Base-by-base conservation (phyloP, 1,140 invertebrate genomes). In the Cyclargus thomasi region DNA sequence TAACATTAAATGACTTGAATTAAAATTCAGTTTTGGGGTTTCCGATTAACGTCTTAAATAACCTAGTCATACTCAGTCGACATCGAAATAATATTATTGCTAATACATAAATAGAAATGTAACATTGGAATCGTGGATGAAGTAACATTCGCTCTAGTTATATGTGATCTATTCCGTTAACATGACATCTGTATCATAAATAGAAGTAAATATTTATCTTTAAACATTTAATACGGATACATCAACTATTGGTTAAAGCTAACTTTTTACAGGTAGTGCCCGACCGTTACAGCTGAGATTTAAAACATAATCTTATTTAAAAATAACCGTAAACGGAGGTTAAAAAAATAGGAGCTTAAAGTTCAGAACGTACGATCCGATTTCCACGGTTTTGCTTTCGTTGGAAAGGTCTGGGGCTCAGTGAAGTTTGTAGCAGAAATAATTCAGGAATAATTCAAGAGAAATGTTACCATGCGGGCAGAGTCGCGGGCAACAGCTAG, bases 241-340 rank as follows among this genome's bases (percentile, higher is more conserved):
- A 20, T 20, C 55, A 59, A 59, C 55, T 59, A 59, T 59, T 20
- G 55, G 17, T 59, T 59, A 59, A 59, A 59, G 55, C 55, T 59
- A 59, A 59, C 18, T 59, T 59, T 20, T 21, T 59, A 20, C 55
- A 20, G 55, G 18, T 59, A 59, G 55, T 21, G 55, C 20, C 55
- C 55, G 55, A 59, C 18, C 55, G 10, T 47, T 16, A 47, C 3
- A 47, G 39, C 39, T 47, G 29, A 29, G 5, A 29, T 4, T 29
- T 29, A 29, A 29, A 29, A 29, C 2, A 7, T 2, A 29, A 29
- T 29, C 5, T 1, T 29, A 6, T 7, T 7, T 29, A 29, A 29
- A 29, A 7, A 29, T 8, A 29, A 8, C 29, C 0, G 29, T 4
- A 29, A 29, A n/a, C n/a, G n/a, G n/a, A n/a, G n/a, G n/a, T n/a